A percentile compares a stretch with the other conserved stretches of the same genome.
phyloP scores from a whole-genome alignment of 1,140 invertebrate genomes.

The Apis dorsata region DNA sequence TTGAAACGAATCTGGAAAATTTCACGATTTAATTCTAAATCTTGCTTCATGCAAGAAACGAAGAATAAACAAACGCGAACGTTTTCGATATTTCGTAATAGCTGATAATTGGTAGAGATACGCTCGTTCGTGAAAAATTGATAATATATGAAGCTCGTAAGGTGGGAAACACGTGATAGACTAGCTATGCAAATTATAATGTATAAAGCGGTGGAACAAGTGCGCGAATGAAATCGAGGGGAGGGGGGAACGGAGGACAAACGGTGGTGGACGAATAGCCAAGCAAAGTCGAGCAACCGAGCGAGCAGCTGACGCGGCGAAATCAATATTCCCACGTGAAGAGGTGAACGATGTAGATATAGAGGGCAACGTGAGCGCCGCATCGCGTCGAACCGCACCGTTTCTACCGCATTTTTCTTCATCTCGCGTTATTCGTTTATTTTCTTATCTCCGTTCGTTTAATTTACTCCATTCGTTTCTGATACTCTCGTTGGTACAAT shows the following conservation, averaged over 20 bases:
- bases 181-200: neutral
- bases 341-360: constrained; percentile 47
- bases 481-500: no score
- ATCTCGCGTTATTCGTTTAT: neutral
- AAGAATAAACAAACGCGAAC: no score
- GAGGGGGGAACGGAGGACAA: neutral
- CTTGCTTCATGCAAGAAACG: no score
- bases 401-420: neutral
- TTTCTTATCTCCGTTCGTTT: neutral
- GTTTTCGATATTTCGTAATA: neutral
- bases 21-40: neutral
- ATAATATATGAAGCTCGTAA: neutral
- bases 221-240: neutral
- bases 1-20: neutral
- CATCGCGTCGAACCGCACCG: constrained; percentile 8
- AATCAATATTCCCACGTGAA: constrained; percentile 75
- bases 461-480: neutral
- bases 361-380: constrained; percentile 36
- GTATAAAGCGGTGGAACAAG: neutral
- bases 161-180: neutral
- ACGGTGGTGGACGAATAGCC: constrained; percentile 13
- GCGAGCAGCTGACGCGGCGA: constrained; percentile 71
- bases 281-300: constrained; percentile 28
- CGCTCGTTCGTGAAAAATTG: neutral
- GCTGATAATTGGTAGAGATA: constrained; percentile 14